Evolutionary conservation across 2,113 vertebrate genomes (phyloP), one percentile per base, ranked within the genome.

Genomic region (Apus apus): DNA sequence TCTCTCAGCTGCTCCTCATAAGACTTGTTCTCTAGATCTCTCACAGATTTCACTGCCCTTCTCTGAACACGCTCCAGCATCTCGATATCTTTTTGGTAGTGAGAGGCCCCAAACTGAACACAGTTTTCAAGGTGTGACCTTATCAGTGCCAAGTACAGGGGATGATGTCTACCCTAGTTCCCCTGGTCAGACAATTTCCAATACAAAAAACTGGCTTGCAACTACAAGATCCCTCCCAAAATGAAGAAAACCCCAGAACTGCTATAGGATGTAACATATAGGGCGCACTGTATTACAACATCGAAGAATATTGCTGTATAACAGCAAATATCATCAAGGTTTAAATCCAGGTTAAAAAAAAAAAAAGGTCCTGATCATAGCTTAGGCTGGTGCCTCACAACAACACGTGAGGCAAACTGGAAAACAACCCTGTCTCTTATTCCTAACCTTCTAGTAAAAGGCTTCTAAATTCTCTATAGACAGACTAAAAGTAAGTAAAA

Each of bases 351-450:
- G 26, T 30, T 87, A 13, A 19, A 87, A 51, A 29, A 22, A 51
- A 3, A 11, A 10, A 5, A 10, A 11, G 0, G 40, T 4, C 4
- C 20, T 53, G 6, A 4, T 54, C 46, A 45, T 30, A 57, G 30
- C 16, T 75, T 70, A 78, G 19, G 23, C 14, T 50, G 48, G 71
- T 87, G 48, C 40, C 15, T 72, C n/a, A 71, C 13, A 91, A 72
- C 4, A 2, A 11, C 53, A 88, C 34, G 23, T 6, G 12, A 73
- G 53, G 13, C 93, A 77, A 89, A 87, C 11, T 8, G n/a, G 73
- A 57, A 89, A 62, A 9, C 2, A 81, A 64, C 17, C 34, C 36
- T 27, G 3, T 62, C 51, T 81, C 51, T 54, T 85, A 60, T 60
- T 94, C 90, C 62, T 29, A 85, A 21, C 4, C 8, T 4, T 26